Evolutionary conservation across 2,113 vertebrate genomes (phyloP), one percentile per base, ranked within the genome.

Genomic region (Hydropotes inermis): DNA sequence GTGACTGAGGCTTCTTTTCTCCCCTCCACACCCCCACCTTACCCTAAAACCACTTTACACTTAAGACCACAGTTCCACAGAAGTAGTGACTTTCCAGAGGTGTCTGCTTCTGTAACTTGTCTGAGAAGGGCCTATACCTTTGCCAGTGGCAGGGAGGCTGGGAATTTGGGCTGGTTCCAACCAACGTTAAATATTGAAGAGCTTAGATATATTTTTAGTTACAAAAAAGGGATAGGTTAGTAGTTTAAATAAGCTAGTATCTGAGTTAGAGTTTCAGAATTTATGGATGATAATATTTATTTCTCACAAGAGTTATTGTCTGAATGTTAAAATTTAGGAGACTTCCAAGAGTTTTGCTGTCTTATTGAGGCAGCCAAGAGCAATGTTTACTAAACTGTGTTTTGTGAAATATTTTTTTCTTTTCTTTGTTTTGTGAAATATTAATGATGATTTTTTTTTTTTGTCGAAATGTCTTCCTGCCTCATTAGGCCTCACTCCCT

Each of bases 231-330:
- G 15, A 2, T 81, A 95, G 87, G 47, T 91, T 82, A 64, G 19
- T 96, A 83, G 33, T 96, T 92, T 81, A 96, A 96, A 91, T 57
- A 91, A 93, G 82, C 15, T 64, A 85, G 11, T 19, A 45, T 86
- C 7, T 87, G 30, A 89, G 64, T 95, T 96, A n/a, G 52, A 50
- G 79, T 92, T 96, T 96, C 43, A 60, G 58, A 95, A 96, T 96
- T 95, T 96, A 85, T 84, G n/a, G 78, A 95, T 84, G 52, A 6
- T 57, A 86, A 58, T 91, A 47, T 94, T 97, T 97, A 70, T 94
- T 95, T 97, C 36, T 96, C 30, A 54, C 43, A 96, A 76, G 76
- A 7, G 5, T 95, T 92, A 12, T 6, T 96, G 11, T 91, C 82
- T 61, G 33, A 97, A 92, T 27, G 12, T 82, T 95, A 93, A 92